Evolutionary conservation across 2,888 invertebrate genomes (phyloP), one percentile per base, ranked within the genome.

Genomic region (Dilophus febrilis): DNA sequence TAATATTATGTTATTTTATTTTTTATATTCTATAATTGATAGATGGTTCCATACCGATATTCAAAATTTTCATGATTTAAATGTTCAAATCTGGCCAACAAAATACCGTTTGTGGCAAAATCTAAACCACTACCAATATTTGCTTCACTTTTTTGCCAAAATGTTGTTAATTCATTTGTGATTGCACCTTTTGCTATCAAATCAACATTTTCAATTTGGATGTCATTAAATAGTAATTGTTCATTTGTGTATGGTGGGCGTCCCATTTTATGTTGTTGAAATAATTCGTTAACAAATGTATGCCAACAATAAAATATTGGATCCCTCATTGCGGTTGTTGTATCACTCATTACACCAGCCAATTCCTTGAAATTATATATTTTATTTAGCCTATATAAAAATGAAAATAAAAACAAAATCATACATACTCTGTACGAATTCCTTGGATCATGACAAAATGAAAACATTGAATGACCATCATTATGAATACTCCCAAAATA

Each of bases 101-200:
- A 37, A 0, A 74, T 51, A 1, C 79, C 79, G 8, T 77, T 65
- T 56, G 64, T 56, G 3, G 70, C 67, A 57, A 82, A 83, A 61
- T 83, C 82, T 38, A 84, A 65, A 1, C 83, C 83, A 11, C 77
- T 67, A 0, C 79, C 76, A n/a, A 84, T 55, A 52, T 83, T 76
- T 32, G 83, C 68, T 50, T 80, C 78, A 46, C 77, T 78, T 53
- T 70, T 68, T 67, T 74, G 76, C 81, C 82, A 84, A 64, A 67
- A 76, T 0, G 80, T 80, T 48, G 64, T 64, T 12, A 83, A 53
- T 2, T 56, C 55, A 55, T 80, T 78, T 1, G 27, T 30, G 8
- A 13, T 2, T 13, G 17, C 12, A 10, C 27, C 18, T 3, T 37
- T 17, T 14, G 28, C 22, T 27, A 33, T 38, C 51, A 51, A 3